Percentiles rank a stretch among this genome's conserved stretches.
phyloP scores from a whole-genome alignment of 2,797 vertebrate species.

The Rhinogobio ventralis region DNA sequence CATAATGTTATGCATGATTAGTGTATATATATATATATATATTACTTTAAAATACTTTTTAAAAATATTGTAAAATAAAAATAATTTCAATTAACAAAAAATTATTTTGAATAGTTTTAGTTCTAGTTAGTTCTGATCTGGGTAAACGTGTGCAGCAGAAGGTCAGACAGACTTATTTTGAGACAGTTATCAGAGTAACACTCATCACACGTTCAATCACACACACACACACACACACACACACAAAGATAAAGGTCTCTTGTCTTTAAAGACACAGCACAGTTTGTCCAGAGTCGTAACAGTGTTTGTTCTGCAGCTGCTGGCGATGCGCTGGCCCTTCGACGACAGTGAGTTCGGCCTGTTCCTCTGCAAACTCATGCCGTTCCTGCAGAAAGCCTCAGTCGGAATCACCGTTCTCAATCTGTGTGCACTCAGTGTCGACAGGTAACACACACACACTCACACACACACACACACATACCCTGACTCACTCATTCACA shows the following conservation, averaged over 20 bases:
- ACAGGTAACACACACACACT: constrained; percentile 82
- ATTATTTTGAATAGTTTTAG: not conserved
- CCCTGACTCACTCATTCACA: not conserved
- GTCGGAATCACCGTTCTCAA: constrained; percentile 96
- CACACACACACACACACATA: not conserved
- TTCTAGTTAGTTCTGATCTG: not conserved
- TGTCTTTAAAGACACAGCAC: not conserved
- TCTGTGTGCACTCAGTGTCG: constrained; percentile 93
- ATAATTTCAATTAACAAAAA: too few species aligned
- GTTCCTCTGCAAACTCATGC: constrained; percentile 92
- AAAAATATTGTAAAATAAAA: too few species aligned
- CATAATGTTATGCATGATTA: too few species aligned
- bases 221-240: not conserved
- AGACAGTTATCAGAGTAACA: constrained; percentile 43
- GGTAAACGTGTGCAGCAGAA: not conserved
- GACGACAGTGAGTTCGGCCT: constrained; percentile 81
- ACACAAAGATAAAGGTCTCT: not conserved
- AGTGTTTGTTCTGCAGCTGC: constrained; percentile 77
- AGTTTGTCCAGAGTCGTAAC: not conserved
- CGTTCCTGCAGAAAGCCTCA: constrained; percentile 94
- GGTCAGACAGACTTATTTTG: constrained; percentile 54
- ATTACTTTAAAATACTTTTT: too few species aligned
- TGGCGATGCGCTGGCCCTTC: constrained; percentile 88
- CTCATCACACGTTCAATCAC: constrained; percentile 37
- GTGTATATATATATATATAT: too few species aligned